Conservation (phyloP, 2,113 vertebrate genomes). For the Stegostoma tigrinum region DNA sequence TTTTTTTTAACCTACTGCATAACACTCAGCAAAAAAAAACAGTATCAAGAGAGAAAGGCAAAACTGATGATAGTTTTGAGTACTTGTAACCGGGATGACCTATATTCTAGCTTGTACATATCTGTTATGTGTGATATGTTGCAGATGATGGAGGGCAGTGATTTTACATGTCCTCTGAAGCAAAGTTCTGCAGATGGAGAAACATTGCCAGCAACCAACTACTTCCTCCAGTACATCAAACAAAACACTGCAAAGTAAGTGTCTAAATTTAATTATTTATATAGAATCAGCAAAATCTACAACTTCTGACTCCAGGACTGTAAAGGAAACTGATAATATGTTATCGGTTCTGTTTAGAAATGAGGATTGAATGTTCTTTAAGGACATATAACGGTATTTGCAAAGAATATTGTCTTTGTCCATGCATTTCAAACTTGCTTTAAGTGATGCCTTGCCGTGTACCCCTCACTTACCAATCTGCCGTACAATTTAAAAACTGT, state of each 20-base stretch:
- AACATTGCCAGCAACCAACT: slow-evolving; percentile 76
- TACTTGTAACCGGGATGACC: neutral
- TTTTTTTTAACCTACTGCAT: neutral
- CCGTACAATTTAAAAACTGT: neutral
- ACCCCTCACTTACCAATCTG: neutral
- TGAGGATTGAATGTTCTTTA: neutral
- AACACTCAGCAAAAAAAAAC: neutral
- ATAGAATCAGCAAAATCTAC: neutral
- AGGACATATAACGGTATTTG: neutral
- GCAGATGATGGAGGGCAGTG: slow-evolving; percentile 73
- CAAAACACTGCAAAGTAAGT: slow-evolving; percentile 27
- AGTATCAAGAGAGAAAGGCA: neutral
- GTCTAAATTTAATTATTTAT: neutral
- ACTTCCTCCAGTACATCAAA: slow-evolving; percentile 91
- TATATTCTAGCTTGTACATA: slow-evolving; percentile 60
- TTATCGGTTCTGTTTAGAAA: neutral
- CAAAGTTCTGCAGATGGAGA: slow-evolving; percentile 58
- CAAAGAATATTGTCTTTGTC: neutral
- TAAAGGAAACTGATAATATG: neutral
- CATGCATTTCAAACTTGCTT: neutral
- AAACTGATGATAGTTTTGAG: neutral
- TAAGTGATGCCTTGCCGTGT: neutral
- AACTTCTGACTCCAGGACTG: neutral
- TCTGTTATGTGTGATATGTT: slow-evolving; percentile 6
- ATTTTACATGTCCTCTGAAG: slow-evolving; percentile 58